Conservation (phyloP, 2,113 vertebrate species). For the Sterrhoptilus dennistouni region DNA sequence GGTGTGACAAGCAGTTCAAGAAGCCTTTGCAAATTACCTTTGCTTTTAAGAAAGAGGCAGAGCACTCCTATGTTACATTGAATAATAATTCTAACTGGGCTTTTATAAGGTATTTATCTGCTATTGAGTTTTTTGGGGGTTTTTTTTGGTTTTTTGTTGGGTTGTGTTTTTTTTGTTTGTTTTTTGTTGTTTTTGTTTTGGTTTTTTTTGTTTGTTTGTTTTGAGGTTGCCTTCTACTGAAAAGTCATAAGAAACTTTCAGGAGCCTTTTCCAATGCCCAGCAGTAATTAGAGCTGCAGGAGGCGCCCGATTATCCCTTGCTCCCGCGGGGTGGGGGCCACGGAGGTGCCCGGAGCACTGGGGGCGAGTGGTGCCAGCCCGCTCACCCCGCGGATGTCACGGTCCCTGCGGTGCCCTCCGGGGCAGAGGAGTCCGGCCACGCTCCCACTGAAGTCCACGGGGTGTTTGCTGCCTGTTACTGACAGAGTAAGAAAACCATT, state of each 20-base stretch:
- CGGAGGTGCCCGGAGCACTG: neutral
- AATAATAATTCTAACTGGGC: neutral
- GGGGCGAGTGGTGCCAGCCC: neutral
- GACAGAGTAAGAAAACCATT: neutral
- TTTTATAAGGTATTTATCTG: neutral
- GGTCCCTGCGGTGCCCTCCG: rapidly evolving
- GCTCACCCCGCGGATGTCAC: rapidly evolving
- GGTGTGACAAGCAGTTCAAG: neutral
- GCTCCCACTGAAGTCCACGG: rapidly evolving
- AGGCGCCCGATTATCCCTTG: neutral
- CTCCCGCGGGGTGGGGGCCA: rapidly evolving
- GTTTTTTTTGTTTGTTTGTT: too few species aligned
- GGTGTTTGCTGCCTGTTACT: neutral
- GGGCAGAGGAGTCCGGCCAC: neutral
- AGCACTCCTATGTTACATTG: neutral
- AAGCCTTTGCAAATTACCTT: neutral
- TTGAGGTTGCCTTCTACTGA: neutral
- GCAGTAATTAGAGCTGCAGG: neutral
- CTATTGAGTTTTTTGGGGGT: too few species aligned
- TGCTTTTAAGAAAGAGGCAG: neutral
- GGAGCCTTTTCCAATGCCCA: neutral
- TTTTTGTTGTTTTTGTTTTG: too few species aligned
- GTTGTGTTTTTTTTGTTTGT: too few species aligned
- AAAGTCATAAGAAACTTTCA: neutral
- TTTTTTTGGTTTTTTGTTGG: too few species aligned